Evolutionary conservation across 2,797 vertebrate species (phyloP), one percentile per base, ranked within the genome.

Genomic region (Chaetodon trifasciatus): DNA sequence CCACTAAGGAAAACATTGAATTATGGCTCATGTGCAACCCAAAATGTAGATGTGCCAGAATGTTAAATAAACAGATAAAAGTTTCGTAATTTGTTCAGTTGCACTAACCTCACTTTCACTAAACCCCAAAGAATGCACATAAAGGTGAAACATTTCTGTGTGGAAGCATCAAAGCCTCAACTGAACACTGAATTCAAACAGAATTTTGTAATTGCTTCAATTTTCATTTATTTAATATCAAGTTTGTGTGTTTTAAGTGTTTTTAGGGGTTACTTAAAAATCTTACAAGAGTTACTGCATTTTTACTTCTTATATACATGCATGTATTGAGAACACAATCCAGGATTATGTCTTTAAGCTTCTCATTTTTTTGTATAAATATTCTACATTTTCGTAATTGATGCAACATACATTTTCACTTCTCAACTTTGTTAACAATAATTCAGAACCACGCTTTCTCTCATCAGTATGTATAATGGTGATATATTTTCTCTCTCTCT

Each of bases 381-480:
- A 24, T 42, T 5, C 3, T n/a, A 56, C 9, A 35, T 35, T 40
- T 1, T 68, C 13, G 11, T 5, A 4, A n/a, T 37, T 6, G n/a
- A 66, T 74, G 4, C 61, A 35, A 49, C n/a, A 71, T 19, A 60
- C 2, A 61, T 52, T 71, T 64, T 76, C 44, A 70, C 61, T 64
- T 50, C 56, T 53, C 35, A 65, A 8, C 8, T 13, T 32, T 74
- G 42, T 60, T 17, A 76, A 81, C 55, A 85, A 80, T 78, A 21
- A 84, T 64, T 61, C 23, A 28, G 58, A 91, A 79, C 50, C 70
- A 72, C 58, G 76, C 16, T 79, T 65, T 65, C 42, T 40, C 70
- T 39, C 74, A 78, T 83, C 49, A 61, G 74, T 70, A 56, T 83
- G 74, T 78, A 80, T 83, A 87, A 91, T 88, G 24, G 83, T 76